Base-by-base conservation (phyloP, 2,888 invertebrate genomes). In the Clostera curtula region DNA sequence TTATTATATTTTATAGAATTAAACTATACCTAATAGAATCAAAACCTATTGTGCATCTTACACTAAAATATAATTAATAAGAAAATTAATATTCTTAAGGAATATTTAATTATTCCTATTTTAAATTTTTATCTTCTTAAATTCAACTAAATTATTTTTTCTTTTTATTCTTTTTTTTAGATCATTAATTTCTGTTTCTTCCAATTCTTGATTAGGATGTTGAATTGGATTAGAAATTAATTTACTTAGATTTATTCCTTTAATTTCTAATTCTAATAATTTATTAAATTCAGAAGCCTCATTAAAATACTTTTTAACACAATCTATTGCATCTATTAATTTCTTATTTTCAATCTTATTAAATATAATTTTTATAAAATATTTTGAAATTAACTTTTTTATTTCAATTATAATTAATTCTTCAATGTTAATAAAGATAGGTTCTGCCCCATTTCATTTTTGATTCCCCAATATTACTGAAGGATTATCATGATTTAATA, bases 171-270 rank as follows among this genome's bases (percentile, higher is more conserved):
- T 87, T 67, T 73, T 87, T 60, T 67, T 83, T 44, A 77, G 87
- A 34, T 70, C 67, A 24, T 42, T 74, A 60, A 70, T 71, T 44
- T 65, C 73, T 15, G 69, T 74, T 46, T 71, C 73, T 0, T 56
- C 71, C 5, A 73, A 73, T 36, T 72, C 74, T 13, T 75, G 75
- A 60, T 56, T 76, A 56, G 73, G 74, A 0, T 71, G 72, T 60
- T 88, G 88, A 85, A 85, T 88, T 71, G 86, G 87, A 0, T 64
- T 88, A 80, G 88, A 88, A 85, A 86, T 88, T 71, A 88, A 88
- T 72, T 48, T 88, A 46, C 59, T 88, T 50, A 80, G 85, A 50
- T 86, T 88, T 80, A 87, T 88, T 24, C 87, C 87, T 34, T 43
- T 88, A 56, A 84, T 88, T 64, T 79, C 72, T 40, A 71, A 68